phyloP scores from a whole-genome alignment of 1,140 invertebrate genomes.

The Drosophila santomea region DNA sequence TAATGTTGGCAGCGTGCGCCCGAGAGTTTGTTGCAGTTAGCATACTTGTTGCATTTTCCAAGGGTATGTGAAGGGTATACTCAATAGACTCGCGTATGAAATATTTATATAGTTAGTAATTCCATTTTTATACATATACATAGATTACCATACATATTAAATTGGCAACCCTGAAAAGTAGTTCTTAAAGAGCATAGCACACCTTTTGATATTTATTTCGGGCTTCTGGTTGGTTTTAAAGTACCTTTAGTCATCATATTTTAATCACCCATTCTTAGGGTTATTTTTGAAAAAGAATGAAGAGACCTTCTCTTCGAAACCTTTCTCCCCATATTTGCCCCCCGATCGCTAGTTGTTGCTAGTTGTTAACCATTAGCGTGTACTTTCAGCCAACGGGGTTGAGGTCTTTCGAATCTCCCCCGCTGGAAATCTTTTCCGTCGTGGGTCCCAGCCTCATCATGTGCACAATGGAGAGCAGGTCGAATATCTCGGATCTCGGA shows the following conservation, averaged over 20 bases:
- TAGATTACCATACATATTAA: no score
- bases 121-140: no score
- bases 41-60: conserved; percentile 25
- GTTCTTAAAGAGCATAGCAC: background rate
- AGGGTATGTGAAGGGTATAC: background rate
- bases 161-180: no score
- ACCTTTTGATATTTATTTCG: background rate
- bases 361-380: conserved; percentile 79
- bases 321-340: background rate
- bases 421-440: conserved; percentile 9
- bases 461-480: conserved; percentile 82
- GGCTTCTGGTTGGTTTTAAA: no score
- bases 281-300: background rate
- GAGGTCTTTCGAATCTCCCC: conserved; percentile 56
- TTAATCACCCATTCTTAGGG: no score
- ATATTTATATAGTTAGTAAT: no score
- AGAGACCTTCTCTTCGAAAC: conserved; percentile 7
- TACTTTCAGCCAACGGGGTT: conserved; percentile 73
- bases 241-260: no score
- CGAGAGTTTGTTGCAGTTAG: conserved; percentile 54
- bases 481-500: conserved; percentile 54
- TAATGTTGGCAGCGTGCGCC: conserved; percentile 80
- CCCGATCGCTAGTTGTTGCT: conserved; percentile 9
- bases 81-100: no score
- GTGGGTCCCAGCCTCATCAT: conserved; percentile 59